Conservation (phyloP, 2,888 invertebrate genomes). For the Melieria omissa region DNA sequence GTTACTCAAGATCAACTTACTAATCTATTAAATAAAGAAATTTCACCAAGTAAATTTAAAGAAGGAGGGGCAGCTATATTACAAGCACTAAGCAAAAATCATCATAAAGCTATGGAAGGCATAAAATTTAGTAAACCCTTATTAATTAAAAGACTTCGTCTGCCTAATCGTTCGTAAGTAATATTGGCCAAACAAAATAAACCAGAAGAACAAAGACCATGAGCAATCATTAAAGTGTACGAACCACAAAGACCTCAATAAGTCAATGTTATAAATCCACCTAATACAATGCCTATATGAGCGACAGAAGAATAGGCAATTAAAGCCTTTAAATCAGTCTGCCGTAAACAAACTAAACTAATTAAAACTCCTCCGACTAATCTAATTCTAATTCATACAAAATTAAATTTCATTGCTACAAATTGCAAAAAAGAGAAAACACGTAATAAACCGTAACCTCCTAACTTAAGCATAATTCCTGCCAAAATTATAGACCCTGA, state of each 20-base stretch:
- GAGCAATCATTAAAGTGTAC: constrained; percentile 73
- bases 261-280: constrained; percentile 70
- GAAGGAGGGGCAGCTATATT: constrained; percentile 77
- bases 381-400: constrained; percentile 70
- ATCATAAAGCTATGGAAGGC: constrained; percentile 71
- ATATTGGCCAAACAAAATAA: constrained; percentile 76
- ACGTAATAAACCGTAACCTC: constrained; percentile 76
- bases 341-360: constrained; percentile 58
- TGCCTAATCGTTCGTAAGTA: constrained; percentile 72
- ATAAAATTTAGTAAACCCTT: constrained; percentile 73
- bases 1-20: constrained; percentile 68
- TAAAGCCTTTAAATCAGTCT: constrained; percentile 77
- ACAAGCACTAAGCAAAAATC: constrained; percentile 73
- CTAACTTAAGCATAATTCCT: constrained; percentile 78
- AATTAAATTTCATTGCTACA: constrained; percentile 68
- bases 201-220: constrained; percentile 75
- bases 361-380: constrained; percentile 72
- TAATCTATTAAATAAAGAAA: constrained; percentile 73
- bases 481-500: constrained; percentile 81
- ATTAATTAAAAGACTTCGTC: constrained; percentile 74
- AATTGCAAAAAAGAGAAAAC: constrained; percentile 68
- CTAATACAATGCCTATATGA: constrained; percentile 75
- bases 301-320: constrained; percentile 75
- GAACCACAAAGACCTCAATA: constrained; percentile 70
- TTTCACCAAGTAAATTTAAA: constrained; percentile 76